Conservation (phyloP, 2,888 invertebrate species). For the Chrysomela aeneicollis region DNA sequence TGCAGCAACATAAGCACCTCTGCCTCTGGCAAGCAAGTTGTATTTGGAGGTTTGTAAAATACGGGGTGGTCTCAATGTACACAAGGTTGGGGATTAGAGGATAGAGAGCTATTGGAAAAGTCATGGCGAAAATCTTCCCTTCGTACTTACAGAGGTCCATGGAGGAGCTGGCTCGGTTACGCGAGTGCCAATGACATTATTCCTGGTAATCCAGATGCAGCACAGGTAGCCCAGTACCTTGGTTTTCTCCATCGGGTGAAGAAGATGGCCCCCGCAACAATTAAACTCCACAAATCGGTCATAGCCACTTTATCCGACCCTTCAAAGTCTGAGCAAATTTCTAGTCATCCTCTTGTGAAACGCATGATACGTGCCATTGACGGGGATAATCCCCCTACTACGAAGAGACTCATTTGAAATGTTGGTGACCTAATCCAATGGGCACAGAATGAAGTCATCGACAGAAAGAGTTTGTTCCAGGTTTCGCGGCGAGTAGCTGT, state of each 20-base stretch:
- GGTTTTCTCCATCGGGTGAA: constrained; percentile 31
- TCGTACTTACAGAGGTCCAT: constrained; percentile 29
- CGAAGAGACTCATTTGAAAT: constrained; percentile 24
- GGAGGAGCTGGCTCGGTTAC: constrained; percentile 26
- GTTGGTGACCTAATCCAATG: constrained; percentile 20
- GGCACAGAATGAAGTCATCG: constrained; percentile 16
- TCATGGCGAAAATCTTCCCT: constrained; percentile 34
- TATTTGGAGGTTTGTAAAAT: constrained; percentile 45
- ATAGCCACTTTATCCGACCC: constrained; percentile 29
- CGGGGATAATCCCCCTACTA: background rate
- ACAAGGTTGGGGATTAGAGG: constrained; percentile 36
- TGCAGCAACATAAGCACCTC: background rate
- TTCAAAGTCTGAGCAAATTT: background rate
- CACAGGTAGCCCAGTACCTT: constrained; percentile 29
- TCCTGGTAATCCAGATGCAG: constrained; percentile 22
- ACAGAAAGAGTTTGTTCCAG: constrained; percentile 27
- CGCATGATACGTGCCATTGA: constrained; percentile 27
- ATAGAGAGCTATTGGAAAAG: constrained; percentile 23
- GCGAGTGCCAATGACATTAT: constrained; percentile 11
- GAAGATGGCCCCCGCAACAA: constrained; percentile 38
- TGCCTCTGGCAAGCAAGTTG: constrained; percentile 33
- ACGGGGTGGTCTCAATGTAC: constrained; percentile 40
- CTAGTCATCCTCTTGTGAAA: constrained; percentile 14
- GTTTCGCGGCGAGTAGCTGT: constrained; percentile 29
- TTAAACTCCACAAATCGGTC: constrained; percentile 45